Percentiles rank a stretch among this genome's conserved stretches.
Evolutionary conservation across 2,888 invertebrate species (phyloP).

Genomic region (Dicranocentrus wangi): DNA sequence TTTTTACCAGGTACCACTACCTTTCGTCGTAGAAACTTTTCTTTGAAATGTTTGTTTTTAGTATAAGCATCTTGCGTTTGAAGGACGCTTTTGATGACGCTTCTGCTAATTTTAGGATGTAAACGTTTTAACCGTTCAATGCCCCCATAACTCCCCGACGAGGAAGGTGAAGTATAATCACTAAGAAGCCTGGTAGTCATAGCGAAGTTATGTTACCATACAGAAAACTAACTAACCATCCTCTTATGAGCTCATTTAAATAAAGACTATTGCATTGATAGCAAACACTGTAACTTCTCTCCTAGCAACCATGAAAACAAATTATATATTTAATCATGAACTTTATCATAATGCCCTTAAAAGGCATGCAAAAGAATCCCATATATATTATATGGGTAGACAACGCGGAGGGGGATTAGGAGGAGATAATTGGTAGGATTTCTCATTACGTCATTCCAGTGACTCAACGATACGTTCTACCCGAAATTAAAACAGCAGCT

Average conservation of each 20-base stretch:
- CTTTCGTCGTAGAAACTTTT: conserved; percentile 13
- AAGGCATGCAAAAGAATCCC: neutral
- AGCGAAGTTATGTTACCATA: too few species aligned
- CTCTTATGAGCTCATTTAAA: neutral
- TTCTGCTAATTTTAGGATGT: neutral
- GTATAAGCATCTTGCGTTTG: conserved; percentile 17
- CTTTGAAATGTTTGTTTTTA: neutral
- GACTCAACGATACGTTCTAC: conserved; percentile 33
- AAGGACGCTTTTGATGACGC: neutral
- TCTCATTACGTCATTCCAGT: conserved; percentile 46
- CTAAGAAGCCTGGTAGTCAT: too few species aligned
- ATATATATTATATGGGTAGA: neutral
- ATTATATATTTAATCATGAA: conserved; percentile 30
- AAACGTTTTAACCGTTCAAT: neutral
- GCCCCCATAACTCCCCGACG: neutral
- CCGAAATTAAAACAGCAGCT: conserved; percentile 35
- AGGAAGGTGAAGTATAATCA: neutral
- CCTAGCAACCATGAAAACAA: conserved; percentile 40
- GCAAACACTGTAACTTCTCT: too few species aligned
- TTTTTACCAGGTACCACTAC: conserved; percentile 17
- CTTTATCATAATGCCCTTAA: conserved; percentile 42
- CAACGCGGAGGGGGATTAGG: conserved; percentile 58
- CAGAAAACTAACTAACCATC: neutral
- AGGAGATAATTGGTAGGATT: neutral
- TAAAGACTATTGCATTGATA: neutral